Base-by-base conservation (phyloP, 2,888 invertebrate species). In the Diarsia rubi region DNA sequence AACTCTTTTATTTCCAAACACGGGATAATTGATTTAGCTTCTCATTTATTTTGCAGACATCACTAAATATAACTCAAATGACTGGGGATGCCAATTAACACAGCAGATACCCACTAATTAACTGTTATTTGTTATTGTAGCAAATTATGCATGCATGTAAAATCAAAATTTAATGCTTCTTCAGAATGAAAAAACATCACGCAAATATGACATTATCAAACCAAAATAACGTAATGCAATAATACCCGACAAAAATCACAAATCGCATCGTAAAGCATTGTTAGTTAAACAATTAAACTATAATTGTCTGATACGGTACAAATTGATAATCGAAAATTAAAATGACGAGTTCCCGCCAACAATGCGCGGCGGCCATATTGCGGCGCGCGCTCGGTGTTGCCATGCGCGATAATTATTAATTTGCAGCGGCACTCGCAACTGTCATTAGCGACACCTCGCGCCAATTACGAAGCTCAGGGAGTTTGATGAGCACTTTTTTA, bases 381-480 rank as follows among this genome's bases (percentile, higher is more conserved):
- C 91, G 88, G 88, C 86, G 88, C 87, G 89, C 91, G 90, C 91
- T 91, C 93, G 91, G 95, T 95, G 96, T 95, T 95, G 93, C 95
- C 95, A 96, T 93, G 94, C 95, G 95, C 92, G 92, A 96, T 96
- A 96, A 96, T 96, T 96, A 96, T 95, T 96, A 96, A 96, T 96
- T 95, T 94, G 94, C 95, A 92, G 91, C 91, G 91, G 91, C 93
- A 93, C 93, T 93, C 87, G 87, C 81, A 82, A 87, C 86, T 94
- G 93, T 96, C 96, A 96, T 96, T 96, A 96, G 95, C 92, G 96
- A 96, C 96, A 96, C 96, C 96, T 96, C 95, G 92, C 95, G 93
- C 96, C 96, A 96, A 96, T 96, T 95, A 96, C 92, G 92, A 93
- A 91, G 93, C 93, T 91, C 93, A 88, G 92, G 93, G 94, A 93